Percentiles rank a stretch among this genome's conserved stretches.
Conservation (phyloP, 2,113 vertebrate species). For the Chlorodrepanis virens region DNA sequence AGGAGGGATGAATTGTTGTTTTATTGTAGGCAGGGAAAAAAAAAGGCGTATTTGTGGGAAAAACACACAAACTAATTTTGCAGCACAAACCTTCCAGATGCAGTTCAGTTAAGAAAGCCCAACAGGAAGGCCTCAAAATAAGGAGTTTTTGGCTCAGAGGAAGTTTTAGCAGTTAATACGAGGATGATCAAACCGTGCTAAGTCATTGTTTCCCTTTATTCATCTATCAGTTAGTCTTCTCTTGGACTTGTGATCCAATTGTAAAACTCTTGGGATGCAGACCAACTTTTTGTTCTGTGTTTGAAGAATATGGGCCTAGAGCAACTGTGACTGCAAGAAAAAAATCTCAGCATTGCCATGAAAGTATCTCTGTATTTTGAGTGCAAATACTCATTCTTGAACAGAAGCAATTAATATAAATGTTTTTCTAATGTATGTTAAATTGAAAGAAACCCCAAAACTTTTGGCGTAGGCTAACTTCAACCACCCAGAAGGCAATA, state of each 20-base stretch:
- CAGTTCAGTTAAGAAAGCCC: neutral
- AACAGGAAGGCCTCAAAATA: conserved; percentile 27
- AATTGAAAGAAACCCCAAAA: neutral
- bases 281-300: conserved; percentile 30
- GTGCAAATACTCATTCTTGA: neutral
- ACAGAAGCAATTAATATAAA: neutral
- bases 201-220: conserved; percentile 38
- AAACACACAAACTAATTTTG: neutral
- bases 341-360: neutral
- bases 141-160: neutral
- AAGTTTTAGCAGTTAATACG: neutral
- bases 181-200: conserved; percentile 13
- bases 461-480: neutral
- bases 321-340: neutral
- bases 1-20: neutral
- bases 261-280: conserved; percentile 39
- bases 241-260: neutral
- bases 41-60: neutral
- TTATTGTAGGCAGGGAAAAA: neutral
- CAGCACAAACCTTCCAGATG: conserved; percentile 18
- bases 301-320: neutral
- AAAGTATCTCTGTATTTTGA: neutral
- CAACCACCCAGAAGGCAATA: neutral
- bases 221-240: neutral
- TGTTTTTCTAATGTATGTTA: neutral